These are phyloP conservation scores for Mormyrops attenuatus DNA, from an alignment of 2,797 vertebrate species.

Conservation along the genomic window DNA sequence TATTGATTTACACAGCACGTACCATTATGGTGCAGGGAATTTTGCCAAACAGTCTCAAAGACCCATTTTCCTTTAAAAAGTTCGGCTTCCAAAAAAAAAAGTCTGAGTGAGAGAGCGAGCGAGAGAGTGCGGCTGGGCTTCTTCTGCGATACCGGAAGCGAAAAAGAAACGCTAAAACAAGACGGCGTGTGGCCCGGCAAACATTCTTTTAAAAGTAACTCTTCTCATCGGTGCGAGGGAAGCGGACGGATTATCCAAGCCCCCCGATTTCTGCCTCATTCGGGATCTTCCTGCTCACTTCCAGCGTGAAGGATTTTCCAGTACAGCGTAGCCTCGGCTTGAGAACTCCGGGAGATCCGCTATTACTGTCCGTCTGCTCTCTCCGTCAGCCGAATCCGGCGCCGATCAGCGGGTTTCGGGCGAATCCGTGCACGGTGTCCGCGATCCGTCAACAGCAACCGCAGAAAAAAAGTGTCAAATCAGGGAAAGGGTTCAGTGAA, in stretches of 20 bases:
- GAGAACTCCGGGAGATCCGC: slow-evolving; percentile 22
- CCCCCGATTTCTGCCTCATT: slow-evolving; percentile 35
- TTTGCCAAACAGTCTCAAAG: slow-evolving; percentile 71
- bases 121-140: slow-evolving; percentile 50
- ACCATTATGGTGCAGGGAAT: slow-evolving; percentile 71
- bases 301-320: slow-evolving; percentile 41
- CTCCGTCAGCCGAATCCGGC: slow-evolving; percentile 42
- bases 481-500: slow-evolving; percentile 32
- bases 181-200: slow-evolving; percentile 53
- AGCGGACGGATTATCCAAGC: slow-evolving; percentile 47
- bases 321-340: slow-evolving; percentile 30
- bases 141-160: slow-evolving; percentile 63
- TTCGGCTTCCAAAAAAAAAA: slow-evolving; percentile 61
- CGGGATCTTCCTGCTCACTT: slow-evolving; percentile 37
- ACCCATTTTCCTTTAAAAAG: slow-evolving; percentile 71
- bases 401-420: slow-evolving; percentile 21
- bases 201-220: slow-evolving; percentile 46
- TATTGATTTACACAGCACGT: slow-evolving; percentile 72
- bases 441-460: slow-evolving; percentile 26
- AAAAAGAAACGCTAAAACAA: slow-evolving; percentile 48
- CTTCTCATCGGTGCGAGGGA: slow-evolving; percentile 34
- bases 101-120: slow-evolving; percentile 34
- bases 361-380: slow-evolving; percentile 27
- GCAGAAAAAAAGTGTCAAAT: slow-evolving; percentile 31
- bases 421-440: slow-evolving; percentile 25